Percentiles rank a stretch among this genome's conserved stretches.
Conservation (phyloP, 2,888 invertebrate species). For the Calliscelio sp. region DNA sequence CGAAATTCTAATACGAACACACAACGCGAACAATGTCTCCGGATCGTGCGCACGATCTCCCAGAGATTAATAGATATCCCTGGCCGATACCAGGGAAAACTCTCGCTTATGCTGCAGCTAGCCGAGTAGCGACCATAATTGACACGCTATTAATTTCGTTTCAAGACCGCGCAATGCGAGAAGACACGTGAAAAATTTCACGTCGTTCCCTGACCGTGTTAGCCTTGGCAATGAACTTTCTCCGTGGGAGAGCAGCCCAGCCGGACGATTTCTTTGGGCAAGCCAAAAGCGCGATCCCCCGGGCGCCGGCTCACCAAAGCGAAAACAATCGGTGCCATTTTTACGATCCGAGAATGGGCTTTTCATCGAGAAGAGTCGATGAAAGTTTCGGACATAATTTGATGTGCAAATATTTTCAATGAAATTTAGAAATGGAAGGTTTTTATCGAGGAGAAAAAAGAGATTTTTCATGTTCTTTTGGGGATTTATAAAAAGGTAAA, state of each 20-base stretch:
- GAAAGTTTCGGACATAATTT: too few relatives aligned
- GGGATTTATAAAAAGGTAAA: too few relatives aligned
- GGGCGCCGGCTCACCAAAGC: conserved; percentile 7
- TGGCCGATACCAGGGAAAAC: conserved; percentile 34
- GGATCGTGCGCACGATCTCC: conserved; percentile 26
- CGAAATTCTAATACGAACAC: too few relatives aligned
- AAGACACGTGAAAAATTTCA: conserved; percentile 75
- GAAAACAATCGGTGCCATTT: conserved; percentile 10
- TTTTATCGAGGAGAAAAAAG: too few relatives aligned
- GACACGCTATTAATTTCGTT: conserved; percentile 68
- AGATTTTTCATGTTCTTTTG: too few relatives aligned
- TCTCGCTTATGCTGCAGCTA: conserved; percentile 21
- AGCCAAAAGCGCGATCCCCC: conserved; percentile 60
- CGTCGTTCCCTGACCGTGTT: conserved; percentile 79
- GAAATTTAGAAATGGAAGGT: too few relatives aligned
- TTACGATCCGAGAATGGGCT: too few relatives aligned
- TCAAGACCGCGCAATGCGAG: conserved; percentile 37
- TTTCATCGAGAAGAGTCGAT: too few relatives aligned
- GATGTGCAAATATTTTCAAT: too few relatives aligned
- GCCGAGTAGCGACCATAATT: conserved; percentile 47
- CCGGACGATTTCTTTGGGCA: conserved; percentile 73
- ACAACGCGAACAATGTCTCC: conserved; percentile 41
- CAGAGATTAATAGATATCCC: conserved; percentile 49
- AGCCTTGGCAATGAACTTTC: conserved; percentile 84
- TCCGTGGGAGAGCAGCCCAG: conserved; percentile 73